These are phyloP conservation scores for Heterodera carotae DNA, from an alignment of 1,140 invertebrate genomes.

Conservation along the genomic window DNA sequence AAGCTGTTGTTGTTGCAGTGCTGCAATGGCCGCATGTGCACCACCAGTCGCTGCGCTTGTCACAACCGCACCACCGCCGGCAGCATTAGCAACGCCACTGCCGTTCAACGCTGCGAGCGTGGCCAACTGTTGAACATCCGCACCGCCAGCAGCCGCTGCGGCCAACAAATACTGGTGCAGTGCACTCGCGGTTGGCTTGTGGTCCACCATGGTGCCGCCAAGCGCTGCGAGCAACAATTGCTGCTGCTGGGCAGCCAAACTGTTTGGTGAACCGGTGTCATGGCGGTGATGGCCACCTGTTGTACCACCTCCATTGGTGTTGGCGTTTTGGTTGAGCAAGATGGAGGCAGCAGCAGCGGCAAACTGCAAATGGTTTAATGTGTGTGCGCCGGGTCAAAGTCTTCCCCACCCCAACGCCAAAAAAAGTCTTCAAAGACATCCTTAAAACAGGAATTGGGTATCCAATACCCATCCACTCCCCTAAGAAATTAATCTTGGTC, in stretches of 20 bases:
- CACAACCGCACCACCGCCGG: too few species aligned
- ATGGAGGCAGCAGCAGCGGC: conserved; percentile 1
- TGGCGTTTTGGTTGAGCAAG: conserved; percentile 21
- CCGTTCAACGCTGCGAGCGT: conserved; percentile 18
- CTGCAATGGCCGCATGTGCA: conserved; percentile 24
- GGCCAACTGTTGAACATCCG: conserved; percentile 33
- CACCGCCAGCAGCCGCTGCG: conserved; percentile 12
- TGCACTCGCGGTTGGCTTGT: conserved; percentile 17
- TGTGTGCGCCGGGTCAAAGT: too few species aligned
- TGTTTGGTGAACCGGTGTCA: neutral
- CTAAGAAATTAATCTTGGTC: too few species aligned
- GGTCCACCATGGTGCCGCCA: conserved; percentile 13
- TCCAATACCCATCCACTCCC: too few species aligned
- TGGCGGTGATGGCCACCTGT: conserved; percentile 7
- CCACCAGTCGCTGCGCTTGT: too few species aligned
- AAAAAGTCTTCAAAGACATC: too few species aligned
- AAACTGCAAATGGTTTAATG: too few species aligned
- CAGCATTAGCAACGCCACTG: neutral
- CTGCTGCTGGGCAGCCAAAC: conserved; percentile 25
- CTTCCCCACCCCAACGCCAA: too few species aligned
- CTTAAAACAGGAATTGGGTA: too few species aligned
- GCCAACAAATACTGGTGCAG: conserved; percentile 38
- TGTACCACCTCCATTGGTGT: neutral
- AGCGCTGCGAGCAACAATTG: conserved; percentile 25
- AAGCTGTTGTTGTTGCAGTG: conserved; percentile 77